These are phyloP conservation scores for Drosophila varians DNA, from an alignment of 1,140 invertebrate species.

Conservation along the genomic window DNA sequence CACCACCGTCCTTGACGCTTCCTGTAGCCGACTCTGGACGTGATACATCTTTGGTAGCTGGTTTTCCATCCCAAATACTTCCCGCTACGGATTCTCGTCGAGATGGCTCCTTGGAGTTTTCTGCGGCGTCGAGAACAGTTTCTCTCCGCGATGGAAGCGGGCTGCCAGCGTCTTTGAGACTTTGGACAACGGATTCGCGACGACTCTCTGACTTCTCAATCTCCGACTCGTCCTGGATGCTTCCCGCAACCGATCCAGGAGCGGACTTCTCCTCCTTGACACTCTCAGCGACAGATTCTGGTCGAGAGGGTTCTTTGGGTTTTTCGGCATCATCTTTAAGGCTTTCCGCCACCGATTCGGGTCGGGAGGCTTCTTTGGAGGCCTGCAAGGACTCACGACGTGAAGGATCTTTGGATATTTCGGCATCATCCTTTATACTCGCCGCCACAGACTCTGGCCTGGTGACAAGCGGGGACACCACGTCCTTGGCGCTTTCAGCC, in stretches of 20 bases:
- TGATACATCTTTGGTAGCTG: no score
- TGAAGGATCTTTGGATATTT: conserved; percentile 20
- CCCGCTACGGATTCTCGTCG: conserved; percentile 34
- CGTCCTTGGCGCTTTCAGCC: conserved; percentile 33
- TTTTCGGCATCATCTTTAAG: conserved; percentile 18
- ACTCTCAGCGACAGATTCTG: conserved; percentile 33
- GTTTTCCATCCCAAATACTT: no score
- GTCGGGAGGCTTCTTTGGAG: not conserved
- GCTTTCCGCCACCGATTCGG: conserved; percentile 34
- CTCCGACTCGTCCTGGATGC: conserved; percentile 40
- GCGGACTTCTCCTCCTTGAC: conserved; percentile 26
- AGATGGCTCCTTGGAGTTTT: conserved; percentile 30
- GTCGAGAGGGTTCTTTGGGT: conserved; percentile 28
- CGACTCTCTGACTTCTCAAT: no score
- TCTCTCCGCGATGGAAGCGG: no score
- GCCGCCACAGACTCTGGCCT: conserved; percentile 28
- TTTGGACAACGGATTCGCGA: no score
- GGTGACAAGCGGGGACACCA: conserved; percentile 36
- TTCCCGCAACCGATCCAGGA: conserved; percentile 38
- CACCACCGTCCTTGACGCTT: conserved; percentile 31
- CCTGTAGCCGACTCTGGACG: no score
- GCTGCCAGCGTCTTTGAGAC: no score
- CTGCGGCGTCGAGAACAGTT: conserved; percentile 20
- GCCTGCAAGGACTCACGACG: conserved; percentile 20
- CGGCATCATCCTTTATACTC: conserved; percentile 27